Conservation (phyloP, 2,797 vertebrate genomes). For the Thamnophis elegans region DNA sequence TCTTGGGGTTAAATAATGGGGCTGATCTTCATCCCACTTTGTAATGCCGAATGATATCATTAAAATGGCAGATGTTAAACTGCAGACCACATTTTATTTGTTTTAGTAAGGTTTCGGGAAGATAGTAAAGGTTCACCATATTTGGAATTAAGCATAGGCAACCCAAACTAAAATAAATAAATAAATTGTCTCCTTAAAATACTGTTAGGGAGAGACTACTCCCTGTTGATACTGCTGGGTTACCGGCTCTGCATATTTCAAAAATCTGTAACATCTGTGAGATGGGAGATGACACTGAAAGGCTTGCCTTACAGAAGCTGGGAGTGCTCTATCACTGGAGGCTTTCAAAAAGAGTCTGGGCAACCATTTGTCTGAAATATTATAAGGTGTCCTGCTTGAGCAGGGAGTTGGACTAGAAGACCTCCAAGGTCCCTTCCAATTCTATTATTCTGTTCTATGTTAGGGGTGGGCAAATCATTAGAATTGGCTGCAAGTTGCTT, state of each 20-base stretch:
- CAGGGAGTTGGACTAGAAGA: too few species aligned
- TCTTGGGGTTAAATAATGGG: conserved; percentile 21
- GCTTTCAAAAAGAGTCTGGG: background rate
- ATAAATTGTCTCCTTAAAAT: background rate
- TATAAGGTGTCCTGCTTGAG: too few species aligned
- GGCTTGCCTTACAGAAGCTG: background rate
- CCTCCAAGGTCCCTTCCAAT: too few species aligned
- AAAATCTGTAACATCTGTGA: background rate
- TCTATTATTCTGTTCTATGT: background rate
- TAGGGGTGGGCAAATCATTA: background rate
- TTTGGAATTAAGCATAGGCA: background rate
- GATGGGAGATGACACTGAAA: background rate
- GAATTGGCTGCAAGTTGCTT: background rate
- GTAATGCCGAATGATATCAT: conserved; percentile 10
- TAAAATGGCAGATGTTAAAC: background rate
- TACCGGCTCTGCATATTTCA: background rate
- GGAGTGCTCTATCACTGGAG: background rate
- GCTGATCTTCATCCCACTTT: background rate
- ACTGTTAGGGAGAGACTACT: background rate
- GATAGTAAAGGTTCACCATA: background rate
- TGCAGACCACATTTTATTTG: background rate
- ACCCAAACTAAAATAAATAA: background rate
- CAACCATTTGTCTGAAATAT: too few species aligned
- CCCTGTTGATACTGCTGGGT: background rate
- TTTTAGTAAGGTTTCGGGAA: background rate